Evolutionary conservation across 1,140 invertebrate genomes (phyloP).

Genomic region (Ips typographus): DNA sequence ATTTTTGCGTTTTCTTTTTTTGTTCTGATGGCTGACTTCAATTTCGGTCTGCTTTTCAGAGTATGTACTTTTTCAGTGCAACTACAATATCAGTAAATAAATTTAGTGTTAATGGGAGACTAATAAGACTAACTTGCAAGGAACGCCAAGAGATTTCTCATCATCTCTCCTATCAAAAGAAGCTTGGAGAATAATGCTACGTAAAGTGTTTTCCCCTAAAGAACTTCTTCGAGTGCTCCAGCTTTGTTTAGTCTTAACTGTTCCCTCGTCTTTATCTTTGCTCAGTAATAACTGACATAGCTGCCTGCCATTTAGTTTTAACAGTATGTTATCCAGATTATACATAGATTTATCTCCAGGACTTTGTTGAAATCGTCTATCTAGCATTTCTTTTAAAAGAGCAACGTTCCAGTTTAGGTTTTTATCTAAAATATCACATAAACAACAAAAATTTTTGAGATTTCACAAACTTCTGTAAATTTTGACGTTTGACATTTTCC

Average conservation of each 20-base stretch:
- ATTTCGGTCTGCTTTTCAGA: too few species aligned
- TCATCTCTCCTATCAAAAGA: not conserved
- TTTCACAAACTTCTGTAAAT: not conserved
- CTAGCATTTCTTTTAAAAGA: not conserved
- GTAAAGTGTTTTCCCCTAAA: slow-evolving; percentile 1
- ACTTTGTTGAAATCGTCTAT: slow-evolving; percentile 18
- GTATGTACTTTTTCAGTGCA: slow-evolving; percentile 1
- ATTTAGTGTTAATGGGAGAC: too few species aligned
- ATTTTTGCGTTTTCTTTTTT: not conserved
- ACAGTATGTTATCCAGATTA: slow-evolving; percentile 7
- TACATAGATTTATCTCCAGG: slow-evolving; percentile 8
- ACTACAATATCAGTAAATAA: not conserved
- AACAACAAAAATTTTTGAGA: not conserved
- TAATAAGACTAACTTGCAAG: not conserved
- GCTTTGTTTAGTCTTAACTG: slow-evolving; percentile 8
- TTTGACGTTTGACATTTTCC: not conserved
- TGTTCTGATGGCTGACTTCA: too few species aligned
- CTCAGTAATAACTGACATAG: too few species aligned
- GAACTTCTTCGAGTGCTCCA: slow-evolving; percentile 12
- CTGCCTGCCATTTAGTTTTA: not conserved
- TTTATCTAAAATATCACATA: not conserved
- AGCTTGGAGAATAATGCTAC: not conserved
- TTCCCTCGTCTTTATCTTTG: not conserved
- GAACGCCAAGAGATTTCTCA: not conserved
- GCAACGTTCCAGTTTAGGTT: slow-evolving; percentile 13